These are phyloP conservation scores for Epinephelus lanceolatus DNA, from an alignment of 2,113 vertebrate genomes.

Conservation along the genomic window DNA sequence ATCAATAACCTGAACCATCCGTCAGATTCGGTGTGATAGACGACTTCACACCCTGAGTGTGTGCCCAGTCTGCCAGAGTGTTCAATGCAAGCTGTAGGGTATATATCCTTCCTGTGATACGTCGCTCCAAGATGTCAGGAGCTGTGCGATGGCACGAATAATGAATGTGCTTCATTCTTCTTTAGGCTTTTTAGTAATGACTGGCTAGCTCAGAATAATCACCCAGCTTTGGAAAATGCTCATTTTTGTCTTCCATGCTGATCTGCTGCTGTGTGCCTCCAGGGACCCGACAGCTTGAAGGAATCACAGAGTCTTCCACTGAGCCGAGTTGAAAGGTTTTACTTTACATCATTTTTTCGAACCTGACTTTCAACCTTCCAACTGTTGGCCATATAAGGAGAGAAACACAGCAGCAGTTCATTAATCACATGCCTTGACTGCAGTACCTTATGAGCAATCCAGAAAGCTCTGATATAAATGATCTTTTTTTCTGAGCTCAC, in stretches of 20 bases:
- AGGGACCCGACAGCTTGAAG: constrained; percentile 38
- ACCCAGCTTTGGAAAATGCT: constrained; percentile 45
- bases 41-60: constrained; percentile 34
- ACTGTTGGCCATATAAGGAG: not conserved
- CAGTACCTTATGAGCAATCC: constrained; percentile 2
- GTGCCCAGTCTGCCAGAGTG: constrained; percentile 34
- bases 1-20: constrained; percentile 65
- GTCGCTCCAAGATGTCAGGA: constrained; percentile 29
- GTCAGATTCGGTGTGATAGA: constrained; percentile 59
- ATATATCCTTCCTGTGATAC: constrained; percentile 44
- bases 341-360: constrained; percentile 41
- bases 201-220: constrained; percentile 59
- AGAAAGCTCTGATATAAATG: constrained; percentile 4
- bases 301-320: constrained; percentile 41
- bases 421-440: constrained; percentile 39
- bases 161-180: constrained; percentile 55
- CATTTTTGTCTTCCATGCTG: constrained; percentile 46
- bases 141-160: constrained; percentile 55
- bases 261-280: constrained; percentile 38
- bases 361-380: constrained; percentile 35
- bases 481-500: not conserved
- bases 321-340: constrained; percentile 55
- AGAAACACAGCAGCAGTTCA: constrained; percentile 22
- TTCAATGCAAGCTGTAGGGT: constrained; percentile 26
- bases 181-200: constrained; percentile 48